Percentiles rank a stretch among this genome's conserved stretches.
Conservation (phyloP, 2,113 vertebrate genomes). For the Hippocampus zosterae region DNA sequence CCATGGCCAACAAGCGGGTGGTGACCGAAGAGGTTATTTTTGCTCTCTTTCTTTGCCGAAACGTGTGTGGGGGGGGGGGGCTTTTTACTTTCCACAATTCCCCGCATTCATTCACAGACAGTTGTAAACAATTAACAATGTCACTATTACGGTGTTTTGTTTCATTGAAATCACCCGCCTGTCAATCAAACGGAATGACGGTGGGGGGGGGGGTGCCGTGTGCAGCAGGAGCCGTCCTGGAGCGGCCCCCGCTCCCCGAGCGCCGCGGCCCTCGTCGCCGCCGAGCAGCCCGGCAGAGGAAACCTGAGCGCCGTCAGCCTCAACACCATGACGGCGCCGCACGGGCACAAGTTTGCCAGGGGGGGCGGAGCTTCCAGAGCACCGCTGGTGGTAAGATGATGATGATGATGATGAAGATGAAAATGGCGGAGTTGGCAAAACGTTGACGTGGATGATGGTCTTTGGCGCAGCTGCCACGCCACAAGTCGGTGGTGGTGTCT, state of each 20-base stretch:
- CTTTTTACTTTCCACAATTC: too few relatives aligned
- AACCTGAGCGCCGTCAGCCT: slow-evolving; percentile 82
- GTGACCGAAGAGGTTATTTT: slow-evolving; percentile 24
- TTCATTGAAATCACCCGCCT: too few relatives aligned
- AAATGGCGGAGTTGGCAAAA: not conserved
- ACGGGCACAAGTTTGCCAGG: slow-evolving; percentile 80
- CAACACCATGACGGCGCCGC: slow-evolving; percentile 78
- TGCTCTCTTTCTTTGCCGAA: not conserved
- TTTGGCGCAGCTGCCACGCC: slow-evolving; percentile 81
- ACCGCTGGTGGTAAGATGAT: slow-evolving; percentile 60
- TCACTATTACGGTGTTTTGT: not conserved
- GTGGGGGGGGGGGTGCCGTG: too few relatives aligned
- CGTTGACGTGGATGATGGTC: not conserved
- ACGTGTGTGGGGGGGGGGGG: too few relatives aligned
- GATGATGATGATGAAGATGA: not conserved
- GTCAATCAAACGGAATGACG: not conserved
- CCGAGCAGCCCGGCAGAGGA: slow-evolving; percentile 70
- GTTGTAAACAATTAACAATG: too few relatives aligned
- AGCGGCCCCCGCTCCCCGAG: slow-evolving; percentile 81
- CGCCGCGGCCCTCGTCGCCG: slow-evolving; percentile 36
- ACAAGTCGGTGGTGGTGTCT: slow-evolving; percentile 93
- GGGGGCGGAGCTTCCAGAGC: slow-evolving; percentile 75
- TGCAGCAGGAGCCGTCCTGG: slow-evolving; percentile 72
- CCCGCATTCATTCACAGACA: too few relatives aligned
- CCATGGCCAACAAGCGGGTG: slow-evolving; percentile 85